Evolutionary conservation across 2,888 invertebrate genomes (phyloP), one percentile per base, ranked within the genome.

Genomic region (Ochlodes sylvanus): DNA sequence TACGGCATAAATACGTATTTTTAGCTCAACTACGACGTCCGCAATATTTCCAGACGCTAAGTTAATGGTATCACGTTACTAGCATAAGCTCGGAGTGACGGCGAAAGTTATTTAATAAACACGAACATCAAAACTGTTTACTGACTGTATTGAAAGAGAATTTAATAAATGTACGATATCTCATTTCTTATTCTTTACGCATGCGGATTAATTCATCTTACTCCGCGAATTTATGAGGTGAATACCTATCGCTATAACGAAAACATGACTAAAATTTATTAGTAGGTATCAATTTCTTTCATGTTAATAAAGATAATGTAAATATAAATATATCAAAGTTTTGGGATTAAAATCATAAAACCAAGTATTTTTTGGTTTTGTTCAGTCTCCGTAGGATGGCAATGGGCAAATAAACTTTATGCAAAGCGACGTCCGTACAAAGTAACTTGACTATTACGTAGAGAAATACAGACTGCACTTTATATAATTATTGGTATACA

Each of bases 101-200:
- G 42, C 21, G 42, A 58, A 58, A 58, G 41, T 58, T 58, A 58
- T 58, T 58, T 58, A 58, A 58, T 58, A 58, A 15, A 56, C 19
- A 50, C 50, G 19, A 10, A 50, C 50, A 50, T 50, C 50, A 50
- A 50, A 50, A 50, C 50, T 50, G 3, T 50, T 50, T 50, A 12
- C 50, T 50, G 12, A 19, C 19, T 50, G 10, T 50, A 50, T 50
- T 50, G 50, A 50, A 19, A 12, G 10, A 12, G 12, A 12, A 50
- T 27, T 27, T 27, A 27, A 27, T 50, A 50, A 2, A 17, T 50
- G 44, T 47, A 47, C 17, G 44, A 15, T 47, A 50, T 50, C 19
- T 50, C 50, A 50, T 50, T 50, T 50, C 17, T 50, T 19, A 50
- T 50, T 50, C 50, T 19, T 12, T 50, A 19, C 10, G 50, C 19